Base-by-base conservation (phyloP, 2,888 invertebrate genomes). In the Julus scanicus region DNA sequence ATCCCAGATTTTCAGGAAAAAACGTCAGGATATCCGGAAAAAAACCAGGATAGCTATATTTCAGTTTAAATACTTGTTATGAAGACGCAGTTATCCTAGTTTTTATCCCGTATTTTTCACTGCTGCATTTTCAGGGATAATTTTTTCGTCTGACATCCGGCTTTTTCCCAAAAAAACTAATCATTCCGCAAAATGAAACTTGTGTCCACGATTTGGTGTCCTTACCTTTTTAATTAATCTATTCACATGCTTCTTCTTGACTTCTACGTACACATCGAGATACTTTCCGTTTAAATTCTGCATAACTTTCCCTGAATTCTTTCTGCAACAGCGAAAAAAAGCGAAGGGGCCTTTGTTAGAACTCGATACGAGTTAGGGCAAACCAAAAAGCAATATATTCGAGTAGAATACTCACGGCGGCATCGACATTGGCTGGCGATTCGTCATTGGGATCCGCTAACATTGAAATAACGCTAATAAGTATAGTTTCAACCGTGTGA, bases 391-490 rank as follows among this genome's bases (percentile, higher is more conserved):
- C 53, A 2, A 57, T 37, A 53, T 83, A n/a, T 4, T 4, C 29
- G n/a, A 13, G 39, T 11, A 83, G 9, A n/a, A n/a, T n/a, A 84
- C 96, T 95, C 94, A 98, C 97, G 92, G 99, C 99, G 92, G 99
- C 99, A 94, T 99, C 99, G 91, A 99, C 98, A 94, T 99, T 99
- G 92, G 99, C 99, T 90, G 99, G 99, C 93, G 98, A 98, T 94
- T 99, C 99, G 93, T 98, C 99, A 93, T 99, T 99, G 90, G 99
- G 99, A 94, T 99, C 99, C 90, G 99, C 98, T 92, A 99, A 94
- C 99, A 99, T 98, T 92, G 99, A 99, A 93, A 99, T 99, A 92
- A 99, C 99, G 93, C 98, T 98, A 94, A 98, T 97, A 93, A 99
- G 95, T 93, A 99, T 99, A 90, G 99, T 99, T 94, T 99, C 98